Evolutionary conservation across 2,113 vertebrate genomes (phyloP).

Genomic region (Rhadina sibilatrix): DNA sequence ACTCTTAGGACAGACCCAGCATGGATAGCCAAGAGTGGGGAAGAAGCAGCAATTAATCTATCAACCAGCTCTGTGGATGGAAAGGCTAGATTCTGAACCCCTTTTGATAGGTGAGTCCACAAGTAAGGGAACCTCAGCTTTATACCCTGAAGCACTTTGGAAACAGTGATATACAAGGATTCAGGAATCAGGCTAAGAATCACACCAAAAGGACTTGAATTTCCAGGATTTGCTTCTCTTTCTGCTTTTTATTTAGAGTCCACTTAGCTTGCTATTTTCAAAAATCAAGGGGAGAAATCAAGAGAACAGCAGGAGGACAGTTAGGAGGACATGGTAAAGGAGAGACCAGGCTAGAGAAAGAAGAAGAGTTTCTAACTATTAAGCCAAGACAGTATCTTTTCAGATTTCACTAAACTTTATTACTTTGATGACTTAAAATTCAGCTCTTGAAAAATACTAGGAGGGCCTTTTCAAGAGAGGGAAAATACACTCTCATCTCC

Average conservation of each 20-base stretch:
- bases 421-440: neutral
- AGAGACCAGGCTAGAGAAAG: neutral
- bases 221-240: neutral
- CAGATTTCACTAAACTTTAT: neutral
- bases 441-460: neutral
- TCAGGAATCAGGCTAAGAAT: neutral
- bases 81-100: neutral
- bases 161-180: neutral
- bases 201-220: neutral
- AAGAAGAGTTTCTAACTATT: accelerated
- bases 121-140: neutral
- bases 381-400: neutral
- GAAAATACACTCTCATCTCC: neutral
- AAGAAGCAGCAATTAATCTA: neutral
- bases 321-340: neutral
- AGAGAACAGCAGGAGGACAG: neutral
- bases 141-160: neutral
- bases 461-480: neutral
- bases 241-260: neutral
- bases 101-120: accelerated
- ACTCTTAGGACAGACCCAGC: neutral
- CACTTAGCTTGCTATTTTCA: neutral
- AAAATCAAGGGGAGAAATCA: neutral
- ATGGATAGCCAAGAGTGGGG: neutral
- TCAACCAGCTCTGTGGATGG: neutral